Percentiles rank a stretch among this genome's conserved stretches.
These are phyloP conservation scores for Phlogophora meticulosa DNA, from an alignment of 2,888 invertebrate species.

Conservation along the genomic window DNA sequence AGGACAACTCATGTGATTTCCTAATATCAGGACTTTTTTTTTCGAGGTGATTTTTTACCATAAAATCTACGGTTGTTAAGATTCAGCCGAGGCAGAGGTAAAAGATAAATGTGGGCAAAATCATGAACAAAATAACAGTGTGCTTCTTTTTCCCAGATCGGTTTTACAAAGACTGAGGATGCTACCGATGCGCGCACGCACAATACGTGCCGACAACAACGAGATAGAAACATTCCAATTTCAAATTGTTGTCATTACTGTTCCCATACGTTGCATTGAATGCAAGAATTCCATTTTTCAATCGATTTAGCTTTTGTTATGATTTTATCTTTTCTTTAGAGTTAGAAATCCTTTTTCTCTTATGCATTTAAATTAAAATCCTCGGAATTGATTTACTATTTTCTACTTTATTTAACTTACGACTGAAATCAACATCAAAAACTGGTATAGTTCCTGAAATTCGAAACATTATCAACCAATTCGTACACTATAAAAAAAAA, in stretches of 20 bases:
- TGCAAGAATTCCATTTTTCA: conserved; percentile 48
- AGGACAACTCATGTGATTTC: too few relatives aligned
- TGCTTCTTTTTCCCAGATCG: conserved; percentile 1
- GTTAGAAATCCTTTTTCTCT: conserved; percentile 11
- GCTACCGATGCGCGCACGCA: conserved; percentile 72
- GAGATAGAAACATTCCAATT: conserved; percentile 72
- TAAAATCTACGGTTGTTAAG: too few relatives aligned
- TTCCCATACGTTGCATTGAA: conserved; percentile 54
- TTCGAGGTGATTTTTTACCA: too few relatives aligned
- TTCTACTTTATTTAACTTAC: too few relatives aligned
- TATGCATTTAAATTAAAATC: neutral
- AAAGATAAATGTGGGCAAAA: neutral
- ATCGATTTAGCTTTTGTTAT: conserved; percentile 14
- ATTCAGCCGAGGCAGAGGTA: too few relatives aligned
- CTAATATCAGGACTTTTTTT: too few relatives aligned
- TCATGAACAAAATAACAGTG: neutral
- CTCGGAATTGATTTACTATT: neutral
- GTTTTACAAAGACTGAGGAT: conserved; percentile 39
- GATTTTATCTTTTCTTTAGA: neutral
- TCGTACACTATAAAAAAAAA: too few relatives aligned
- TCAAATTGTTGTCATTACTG: conserved; percentile 74
- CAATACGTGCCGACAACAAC: conserved; percentile 69
- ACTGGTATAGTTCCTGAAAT: too few relatives aligned
- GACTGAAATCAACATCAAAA: too few relatives aligned
- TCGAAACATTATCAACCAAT: too few relatives aligned